Conservation (phyloP, 2,888 invertebrate species). For the Polymixis lichenea region DNA sequence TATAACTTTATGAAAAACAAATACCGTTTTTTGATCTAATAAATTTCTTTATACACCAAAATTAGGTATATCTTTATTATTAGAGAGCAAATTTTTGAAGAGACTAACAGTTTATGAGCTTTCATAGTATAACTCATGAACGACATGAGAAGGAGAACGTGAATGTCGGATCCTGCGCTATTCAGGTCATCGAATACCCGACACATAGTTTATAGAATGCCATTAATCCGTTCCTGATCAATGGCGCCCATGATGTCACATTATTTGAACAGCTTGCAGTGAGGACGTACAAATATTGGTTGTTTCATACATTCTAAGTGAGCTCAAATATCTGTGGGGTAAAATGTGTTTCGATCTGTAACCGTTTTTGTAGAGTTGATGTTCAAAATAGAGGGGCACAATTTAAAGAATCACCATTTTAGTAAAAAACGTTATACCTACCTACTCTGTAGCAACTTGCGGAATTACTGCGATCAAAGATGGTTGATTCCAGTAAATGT, state of each 20-base stretch:
- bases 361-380: neutral
- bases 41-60: neutral
- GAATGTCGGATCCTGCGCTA: conserved; percentile 21
- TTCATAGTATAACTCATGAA: neutral
- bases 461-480: no score
- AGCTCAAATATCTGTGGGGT: conserved; percentile 65
- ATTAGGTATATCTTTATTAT: neutral
- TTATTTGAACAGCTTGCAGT: conserved; percentile 75
- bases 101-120: neutral
- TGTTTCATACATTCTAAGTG: conserved; percentile 69
- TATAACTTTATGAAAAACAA: no score
- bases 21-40: neutral
- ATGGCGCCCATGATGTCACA: conserved; percentile 66
- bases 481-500: no score
- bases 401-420: neutral
- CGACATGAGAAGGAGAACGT: neutral
- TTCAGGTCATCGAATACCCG: conserved; percentile 17
- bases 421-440: no score
- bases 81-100: neutral
- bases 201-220: conserved; percentile 28
- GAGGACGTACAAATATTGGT: conserved; percentile 73
- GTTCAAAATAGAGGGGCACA: neutral
- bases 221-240: conserved; percentile 40
- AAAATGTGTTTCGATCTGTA: conserved; percentile 9
- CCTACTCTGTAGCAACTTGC: no score